Evolutionary conservation across 2,113 vertebrate species (phyloP).

Genomic region (Excalfactoria chinensis): DNA sequence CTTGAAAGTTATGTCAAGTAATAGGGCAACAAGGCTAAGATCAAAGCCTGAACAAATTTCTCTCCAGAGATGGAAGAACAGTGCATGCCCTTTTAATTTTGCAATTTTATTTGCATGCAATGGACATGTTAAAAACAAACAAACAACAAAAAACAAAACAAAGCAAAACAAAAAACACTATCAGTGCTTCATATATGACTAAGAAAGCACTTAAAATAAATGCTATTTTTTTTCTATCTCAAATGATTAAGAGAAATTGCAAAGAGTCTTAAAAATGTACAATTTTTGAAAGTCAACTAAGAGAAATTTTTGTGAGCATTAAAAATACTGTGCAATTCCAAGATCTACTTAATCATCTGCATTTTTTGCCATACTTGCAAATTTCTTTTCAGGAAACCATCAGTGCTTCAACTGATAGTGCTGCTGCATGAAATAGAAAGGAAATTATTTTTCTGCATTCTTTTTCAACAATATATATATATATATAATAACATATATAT

Average conservation of each 20-base stretch:
- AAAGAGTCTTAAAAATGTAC: neutral
- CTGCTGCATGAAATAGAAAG: neutral
- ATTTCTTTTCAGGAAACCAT: neutral
- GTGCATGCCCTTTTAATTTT: conserved; percentile 12
- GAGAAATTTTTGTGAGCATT: neutral
- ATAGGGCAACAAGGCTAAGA: neutral
- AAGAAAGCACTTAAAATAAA: neutral
- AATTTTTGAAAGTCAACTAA: neutral
- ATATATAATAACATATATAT: neutral
- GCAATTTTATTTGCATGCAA: neutral
- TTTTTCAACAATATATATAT: neutral
- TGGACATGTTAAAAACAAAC: neutral
- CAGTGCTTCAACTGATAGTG: neutral
- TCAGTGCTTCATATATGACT: neutral
- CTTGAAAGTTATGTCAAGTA: neutral
- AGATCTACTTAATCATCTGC: neutral
- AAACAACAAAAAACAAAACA: too few species aligned
- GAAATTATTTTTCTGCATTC: neutral
- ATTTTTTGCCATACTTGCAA: neutral
- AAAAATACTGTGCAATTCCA: neutral
- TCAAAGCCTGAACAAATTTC: conserved; percentile 17
- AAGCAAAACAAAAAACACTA: too few species aligned
- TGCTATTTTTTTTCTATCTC: conserved; percentile 9
- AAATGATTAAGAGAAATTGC: neutral
- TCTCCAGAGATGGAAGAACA: neutral